Evolutionary conservation across 2,888 invertebrate genomes (phyloP).

Genomic region (Oxystoma pomonae): DNA sequence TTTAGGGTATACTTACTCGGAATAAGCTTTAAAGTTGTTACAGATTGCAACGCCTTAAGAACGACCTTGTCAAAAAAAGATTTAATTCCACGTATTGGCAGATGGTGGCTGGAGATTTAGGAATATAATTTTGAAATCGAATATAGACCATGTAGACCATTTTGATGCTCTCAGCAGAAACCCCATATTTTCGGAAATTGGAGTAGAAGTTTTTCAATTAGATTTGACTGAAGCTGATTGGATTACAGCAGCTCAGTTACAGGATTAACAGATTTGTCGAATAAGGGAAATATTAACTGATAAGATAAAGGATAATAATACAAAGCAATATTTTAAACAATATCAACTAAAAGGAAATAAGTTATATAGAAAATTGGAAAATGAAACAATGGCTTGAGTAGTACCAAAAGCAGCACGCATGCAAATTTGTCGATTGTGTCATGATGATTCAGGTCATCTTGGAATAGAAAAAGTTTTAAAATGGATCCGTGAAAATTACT

Average conservation of each 20-base stretch:
- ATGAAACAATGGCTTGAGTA: slow-evolving; percentile 21
- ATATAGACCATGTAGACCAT: slow-evolving; percentile 17
- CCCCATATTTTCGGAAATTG: slow-evolving; percentile 6
- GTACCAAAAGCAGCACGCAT: slow-evolving; percentile 23
- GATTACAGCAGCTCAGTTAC: slow-evolving; percentile 26
- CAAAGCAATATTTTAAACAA: slow-evolving; percentile 25
- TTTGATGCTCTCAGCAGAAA: slow-evolving; percentile 21
- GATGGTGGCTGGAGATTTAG: slow-evolving; percentile 13
- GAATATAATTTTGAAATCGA: slow-evolving; percentile 24
- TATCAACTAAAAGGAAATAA: slow-evolving; percentile 21
- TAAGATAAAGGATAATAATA: slow-evolving; percentile 13
- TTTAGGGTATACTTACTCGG: slow-evolving; percentile 28
- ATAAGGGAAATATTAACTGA: slow-evolving; percentile 20
- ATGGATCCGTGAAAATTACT: slow-evolving; percentile 24
- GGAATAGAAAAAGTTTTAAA: slow-evolving; percentile 25
- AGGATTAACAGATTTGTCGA: slow-evolving; percentile 24
- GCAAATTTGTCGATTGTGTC: slow-evolving; percentile 27
- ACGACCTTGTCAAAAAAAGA: neutral
- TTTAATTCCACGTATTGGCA: neutral
- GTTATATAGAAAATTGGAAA: slow-evolving; percentile 21
- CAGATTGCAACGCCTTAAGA: too few species aligned
- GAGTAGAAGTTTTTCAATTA: slow-evolving; percentile 14
- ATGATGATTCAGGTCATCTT: slow-evolving; percentile 26
- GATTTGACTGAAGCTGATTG: slow-evolving; percentile 27
- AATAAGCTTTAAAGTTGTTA: slow-evolving; percentile 24